These are phyloP conservation scores for Cyphomyrmex costatus DNA, from an alignment of 1,140 invertebrate species.

Conservation along the genomic window DNA sequence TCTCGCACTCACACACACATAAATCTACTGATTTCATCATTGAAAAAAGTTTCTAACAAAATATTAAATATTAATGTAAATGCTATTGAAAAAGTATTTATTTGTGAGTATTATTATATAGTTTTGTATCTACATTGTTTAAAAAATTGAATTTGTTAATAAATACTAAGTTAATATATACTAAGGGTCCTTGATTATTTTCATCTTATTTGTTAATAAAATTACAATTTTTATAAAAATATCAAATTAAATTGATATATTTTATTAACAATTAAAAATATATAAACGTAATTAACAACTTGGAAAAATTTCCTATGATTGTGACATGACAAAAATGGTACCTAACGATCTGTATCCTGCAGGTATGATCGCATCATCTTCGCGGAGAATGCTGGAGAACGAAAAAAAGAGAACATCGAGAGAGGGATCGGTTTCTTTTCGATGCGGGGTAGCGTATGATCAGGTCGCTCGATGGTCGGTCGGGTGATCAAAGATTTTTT, in stretches of 20 bases:
- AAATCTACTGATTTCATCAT: neutral
- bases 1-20: too few species aligned
- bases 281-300: conserved; percentile 50
- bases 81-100: too few species aligned
- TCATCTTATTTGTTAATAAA: conserved; percentile 13
- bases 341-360: conserved; percentile 69
- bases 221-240: neutral
- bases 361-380: conserved; percentile 37
- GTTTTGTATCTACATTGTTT: too few species aligned
- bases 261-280: conserved; percentile 33
- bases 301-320: conserved; percentile 48
- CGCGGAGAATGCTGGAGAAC: conserved; percentile 39
- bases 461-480: conserved; percentile 78
- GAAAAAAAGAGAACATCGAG: conserved; percentile 40
- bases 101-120: too few species aligned
- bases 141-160: too few species aligned
- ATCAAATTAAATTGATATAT: neutral
- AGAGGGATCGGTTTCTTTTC: conserved; percentile 79
- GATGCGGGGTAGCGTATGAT: conserved; percentile 77
- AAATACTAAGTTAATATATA: too few species aligned
- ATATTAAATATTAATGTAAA: neutral
- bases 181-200: too few species aligned
- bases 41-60: neutral
- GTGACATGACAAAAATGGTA: conserved; percentile 65
- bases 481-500: conserved; percentile 82